Evolutionary conservation across 1,140 invertebrate genomes (phyloP), one percentile per base, ranked within the genome.

Genomic region (Eumaeus atala): DNA sequence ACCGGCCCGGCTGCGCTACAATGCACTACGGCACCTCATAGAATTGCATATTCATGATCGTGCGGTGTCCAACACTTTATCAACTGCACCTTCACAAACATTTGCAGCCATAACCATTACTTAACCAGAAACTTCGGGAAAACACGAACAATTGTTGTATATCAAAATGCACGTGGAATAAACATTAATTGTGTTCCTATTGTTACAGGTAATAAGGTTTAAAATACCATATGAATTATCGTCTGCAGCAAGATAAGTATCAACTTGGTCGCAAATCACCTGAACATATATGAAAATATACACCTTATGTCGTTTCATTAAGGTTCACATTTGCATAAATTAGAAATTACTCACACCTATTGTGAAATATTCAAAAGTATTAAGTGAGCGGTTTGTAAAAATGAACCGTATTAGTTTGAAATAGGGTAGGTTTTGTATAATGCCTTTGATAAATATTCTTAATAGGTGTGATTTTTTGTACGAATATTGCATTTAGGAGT

Each of bases 191-290:
- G 16, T 44, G 14, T 17, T 9, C 40, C 16, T 44, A 44, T 44
- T 44, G 40, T 44, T 44, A 3, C 40, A 44, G 40, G 40, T 44
- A 44, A 44, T 44, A 44, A 18, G 40, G 40, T 44, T 44, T 16
- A 44, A 44, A 16, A 14, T 44, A 16, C 14, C 16, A 10, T 16
- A 16, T 44, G 12, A 40, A 12, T 40, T 40, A 28, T 28, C 21
- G 21, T 6, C 21, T 28, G 12, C 12, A 16, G 12, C 37, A 16
- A 44, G 40, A 44, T 44, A 44, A 44, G 40, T 44, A 44, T 40
- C 38, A 14, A 28, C 16, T 44, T 14, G 14, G 40, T 44, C 9
- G 17, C 40, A 44, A 44, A 44, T 44, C 40, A 44, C 12, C 14
- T 16, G 40, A 12, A 16, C 9, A 16, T 44, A 44, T 14, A 44